A percentile compares a stretch with the other conserved stretches of the same genome.
These are phyloP conservation scores for Neofelis nebulosa DNA, from an alignment of 2,113 vertebrate genomes.

Conservation along the genomic window DNA sequence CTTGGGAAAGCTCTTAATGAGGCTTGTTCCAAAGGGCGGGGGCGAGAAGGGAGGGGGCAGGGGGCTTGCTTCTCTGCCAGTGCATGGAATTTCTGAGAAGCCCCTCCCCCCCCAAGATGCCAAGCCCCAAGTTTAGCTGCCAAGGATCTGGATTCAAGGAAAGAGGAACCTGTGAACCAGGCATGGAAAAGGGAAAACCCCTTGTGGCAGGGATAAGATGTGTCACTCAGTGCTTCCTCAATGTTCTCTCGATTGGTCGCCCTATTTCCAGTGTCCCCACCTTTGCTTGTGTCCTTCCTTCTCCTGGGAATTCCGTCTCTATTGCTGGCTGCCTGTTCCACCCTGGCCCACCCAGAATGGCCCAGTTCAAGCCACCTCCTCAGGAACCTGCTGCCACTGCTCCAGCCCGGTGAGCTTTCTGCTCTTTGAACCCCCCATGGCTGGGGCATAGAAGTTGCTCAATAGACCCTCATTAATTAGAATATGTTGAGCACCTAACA, in stretches of 20 bases:
- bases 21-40: background rate
- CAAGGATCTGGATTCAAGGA: background rate
- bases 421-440: background rate
- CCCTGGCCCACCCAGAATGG: background rate
- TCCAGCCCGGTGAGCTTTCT: background rate
- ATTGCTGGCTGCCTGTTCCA: background rate
- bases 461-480: background rate
- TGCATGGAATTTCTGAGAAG: background rate
- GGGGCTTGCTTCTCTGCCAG: background rate
- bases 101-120: background rate
- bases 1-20: constrained; percentile 78
- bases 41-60: background rate
- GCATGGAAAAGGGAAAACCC: background rate
- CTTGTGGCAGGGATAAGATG: background rate
- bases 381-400: background rate
- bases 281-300: background rate
- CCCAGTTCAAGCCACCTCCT: background rate
- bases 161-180: background rate
- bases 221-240: background rate
- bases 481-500: background rate
- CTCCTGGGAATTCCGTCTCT: background rate
- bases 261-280: background rate
- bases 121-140: background rate
- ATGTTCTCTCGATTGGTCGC: background rate
- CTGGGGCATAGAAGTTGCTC: background rate